A percentile compares a stretch with the other conserved stretches of the same genome.
Conservation (phyloP, 2,113 vertebrate genomes). For the Serinus canaria region DNA sequence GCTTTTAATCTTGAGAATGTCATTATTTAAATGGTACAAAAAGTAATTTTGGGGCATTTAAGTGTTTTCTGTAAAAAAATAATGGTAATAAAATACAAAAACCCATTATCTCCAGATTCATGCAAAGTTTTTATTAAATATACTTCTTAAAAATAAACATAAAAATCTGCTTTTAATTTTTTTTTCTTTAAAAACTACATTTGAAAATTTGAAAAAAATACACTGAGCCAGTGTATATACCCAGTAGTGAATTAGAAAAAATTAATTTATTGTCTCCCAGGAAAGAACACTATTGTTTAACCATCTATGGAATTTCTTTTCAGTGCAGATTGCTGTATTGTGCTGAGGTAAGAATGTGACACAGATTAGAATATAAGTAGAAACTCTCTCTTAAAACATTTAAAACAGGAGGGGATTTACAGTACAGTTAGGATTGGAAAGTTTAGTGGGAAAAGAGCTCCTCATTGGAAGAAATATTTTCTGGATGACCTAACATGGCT, state of each 20-base stretch:
- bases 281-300: background rate
- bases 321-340: background rate
- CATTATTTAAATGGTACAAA: background rate
- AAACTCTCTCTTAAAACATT: background rate
- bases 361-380: background rate
- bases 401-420: background rate
- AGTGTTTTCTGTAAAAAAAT: background rate
- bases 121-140: background rate
- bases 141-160: background rate
- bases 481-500: background rate
- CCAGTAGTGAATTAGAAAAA: background rate
- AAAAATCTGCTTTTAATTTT: background rate
- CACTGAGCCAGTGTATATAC: background rate
- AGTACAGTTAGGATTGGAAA: background rate
- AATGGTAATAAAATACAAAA: background rate
- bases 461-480: background rate
- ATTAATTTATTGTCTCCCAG: background rate
- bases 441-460: background rate
- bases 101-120: background rate
- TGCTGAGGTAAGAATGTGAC: background rate
- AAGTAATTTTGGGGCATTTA: rapidly evolving
- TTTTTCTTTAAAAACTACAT: background rate
- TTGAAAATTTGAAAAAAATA: background rate
- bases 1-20: background rate
- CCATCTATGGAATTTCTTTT: background rate